Conservation (phyloP, 2,113 vertebrate species). For the Hippocampus comes region DNA sequence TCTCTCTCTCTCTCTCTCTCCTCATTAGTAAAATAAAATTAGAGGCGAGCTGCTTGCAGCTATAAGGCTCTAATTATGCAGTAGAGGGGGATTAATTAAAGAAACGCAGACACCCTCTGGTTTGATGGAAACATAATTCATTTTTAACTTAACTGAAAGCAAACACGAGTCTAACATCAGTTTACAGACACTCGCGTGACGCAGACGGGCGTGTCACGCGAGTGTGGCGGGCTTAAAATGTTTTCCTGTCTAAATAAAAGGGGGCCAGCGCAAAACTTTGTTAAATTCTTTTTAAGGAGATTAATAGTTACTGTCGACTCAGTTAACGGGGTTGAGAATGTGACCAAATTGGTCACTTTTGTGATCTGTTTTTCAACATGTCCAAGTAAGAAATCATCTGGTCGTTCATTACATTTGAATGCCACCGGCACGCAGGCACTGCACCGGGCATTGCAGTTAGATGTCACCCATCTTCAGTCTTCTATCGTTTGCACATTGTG, state of each 20-base stretch:
- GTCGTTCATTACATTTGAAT: too few species aligned
- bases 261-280: not conserved
- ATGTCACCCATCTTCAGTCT: too few species aligned
- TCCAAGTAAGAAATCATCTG: too few species aligned
- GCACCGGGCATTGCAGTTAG: too few species aligned
- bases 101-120: conserved; percentile 2
- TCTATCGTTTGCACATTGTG: too few species aligned
- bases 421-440: too few species aligned
- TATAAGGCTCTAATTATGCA: conserved; percentile 22
- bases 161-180: conserved; percentile 12
- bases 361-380: too few species aligned
- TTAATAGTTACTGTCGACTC: not conserved
- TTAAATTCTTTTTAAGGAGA: too few species aligned
- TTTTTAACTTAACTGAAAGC: conserved; percentile 6
- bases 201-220: too few species aligned
- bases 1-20: conserved; percentile 30
- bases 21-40: conserved; percentile 72
- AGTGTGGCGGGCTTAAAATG: not conserved
- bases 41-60: conserved; percentile 52
- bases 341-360: too few species aligned
- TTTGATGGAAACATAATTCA: conserved; percentile 20
- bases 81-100: conserved; percentile 18
- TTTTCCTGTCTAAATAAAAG: not conserved
- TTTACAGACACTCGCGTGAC: not conserved
- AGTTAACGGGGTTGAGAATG: too few species aligned